phyloP scores from a whole-genome alignment of 2,888 invertebrate species.

The Chorisops tibialis region DNA sequence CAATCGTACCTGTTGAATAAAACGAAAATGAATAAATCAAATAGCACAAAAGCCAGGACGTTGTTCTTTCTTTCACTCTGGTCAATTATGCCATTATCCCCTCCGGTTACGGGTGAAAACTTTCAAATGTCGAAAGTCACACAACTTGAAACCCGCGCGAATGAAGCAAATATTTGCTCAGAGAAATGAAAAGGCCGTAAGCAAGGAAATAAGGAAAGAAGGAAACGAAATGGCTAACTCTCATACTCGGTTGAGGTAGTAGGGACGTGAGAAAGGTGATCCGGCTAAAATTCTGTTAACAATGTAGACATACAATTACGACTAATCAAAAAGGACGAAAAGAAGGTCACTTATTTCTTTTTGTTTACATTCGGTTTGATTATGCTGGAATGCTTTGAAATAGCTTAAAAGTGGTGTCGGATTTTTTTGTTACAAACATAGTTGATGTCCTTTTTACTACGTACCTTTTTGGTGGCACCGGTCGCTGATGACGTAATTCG shows the following conservation, averaged over 20 bases:
- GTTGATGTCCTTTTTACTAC: slow-evolving; percentile 19
- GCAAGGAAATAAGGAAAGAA: background rate
- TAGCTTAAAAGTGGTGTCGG: too few relatives aligned
- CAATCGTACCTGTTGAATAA: slow-evolving; percentile 68
- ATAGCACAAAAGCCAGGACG: too few relatives aligned
- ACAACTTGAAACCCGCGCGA: background rate
- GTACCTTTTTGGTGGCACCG: slow-evolving; percentile 83
- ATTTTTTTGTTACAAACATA: too few relatives aligned
- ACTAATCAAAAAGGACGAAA: too few relatives aligned
- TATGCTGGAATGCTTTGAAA: too few relatives aligned
- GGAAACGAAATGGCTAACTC: background rate
- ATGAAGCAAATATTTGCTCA: slow-evolving; percentile 10
- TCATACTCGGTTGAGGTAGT: too few relatives aligned
- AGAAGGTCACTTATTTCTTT: too few relatives aligned
- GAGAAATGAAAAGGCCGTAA: slow-evolving; percentile 1
- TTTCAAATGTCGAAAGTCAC: background rate
- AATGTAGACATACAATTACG: too few relatives aligned
- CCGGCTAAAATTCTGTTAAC: too few relatives aligned
- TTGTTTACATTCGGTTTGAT: too few relatives aligned
- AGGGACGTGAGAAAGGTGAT: background rate
- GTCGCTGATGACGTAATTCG: slow-evolving; percentile 85
- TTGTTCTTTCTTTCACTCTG: background rate
- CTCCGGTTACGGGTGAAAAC: too few relatives aligned
- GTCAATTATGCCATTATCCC: slow-evolving; percentile 11
- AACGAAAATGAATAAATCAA: too few relatives aligned